Base-by-base conservation (phyloP, 2,797 vertebrate species). In the Enoplosus armatus region DNA sequence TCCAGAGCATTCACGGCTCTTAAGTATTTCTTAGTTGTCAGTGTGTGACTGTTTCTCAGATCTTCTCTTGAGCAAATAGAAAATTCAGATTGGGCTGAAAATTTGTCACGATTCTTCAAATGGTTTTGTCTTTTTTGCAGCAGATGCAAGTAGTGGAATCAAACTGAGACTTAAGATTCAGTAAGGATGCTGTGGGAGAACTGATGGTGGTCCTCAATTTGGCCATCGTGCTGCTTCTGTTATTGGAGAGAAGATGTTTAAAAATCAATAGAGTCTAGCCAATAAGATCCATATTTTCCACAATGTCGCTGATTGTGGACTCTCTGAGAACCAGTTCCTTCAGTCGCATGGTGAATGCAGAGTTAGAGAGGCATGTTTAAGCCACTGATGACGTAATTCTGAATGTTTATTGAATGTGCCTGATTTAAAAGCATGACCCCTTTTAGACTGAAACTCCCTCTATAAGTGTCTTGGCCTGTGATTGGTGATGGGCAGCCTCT, bases 401-500 rank as follows among this genome's bases (percentile, higher is more conserved):
- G 73, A 74, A 87, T 86, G 79, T 62, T 51, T 50, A 69, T 41
- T 80, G 79, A 83, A 77, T 81, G 83, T 84, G 87, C 67, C 74
- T 82, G 77, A 74, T 70, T 66, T 45, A 26, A 82, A 86, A 85
- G 90, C 87, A 86, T 87, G 84, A 86, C 35, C 55, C 67, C 53
- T 71, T 54, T 35, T 59, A 56, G 61, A 75, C 24, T 43, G 45
- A 69, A 72, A 51, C 50, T 56, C 22, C 74, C 27, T 11, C 58
- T 75, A 31, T 68, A 41, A 79, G 37, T 45, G 71, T 24, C 65
- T 58, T 31, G 31, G 76, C 63, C 80, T 83, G 24, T 72, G 55
- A 78, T 62, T 76, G 73, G 63, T 72, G 33, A 56, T 27, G 55
- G 70, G 41, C 65, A 72, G 75, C 68, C 18, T 61, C 48, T 74